phyloP scores from a whole-genome alignment of 2,797 vertebrate genomes.

The Esox lucius region DNA sequence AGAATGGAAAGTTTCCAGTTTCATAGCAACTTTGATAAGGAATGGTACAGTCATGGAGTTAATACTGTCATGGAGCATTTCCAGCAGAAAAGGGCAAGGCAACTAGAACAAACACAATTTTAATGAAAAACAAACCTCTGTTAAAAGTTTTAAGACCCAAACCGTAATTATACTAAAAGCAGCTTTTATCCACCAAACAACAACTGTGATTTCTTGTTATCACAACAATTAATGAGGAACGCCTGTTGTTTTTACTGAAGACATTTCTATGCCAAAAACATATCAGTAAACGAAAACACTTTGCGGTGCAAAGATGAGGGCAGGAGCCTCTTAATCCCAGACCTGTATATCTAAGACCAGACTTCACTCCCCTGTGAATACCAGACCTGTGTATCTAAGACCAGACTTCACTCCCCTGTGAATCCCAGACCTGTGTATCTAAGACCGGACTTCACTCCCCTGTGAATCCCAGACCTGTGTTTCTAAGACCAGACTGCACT shows the following conservation, averaged over 20 bases:
- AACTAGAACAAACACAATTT: neutral
- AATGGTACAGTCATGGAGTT: neutral
- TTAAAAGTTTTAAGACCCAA: constrained; percentile 5
- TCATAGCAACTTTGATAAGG: constrained; percentile 8
- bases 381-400: no score
- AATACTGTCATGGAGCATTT: neutral
- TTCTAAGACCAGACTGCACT: no score
- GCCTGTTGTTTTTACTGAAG: neutral
- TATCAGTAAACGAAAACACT: neutral
- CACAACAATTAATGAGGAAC: constrained; percentile 7
- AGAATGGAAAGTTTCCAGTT: neutral
- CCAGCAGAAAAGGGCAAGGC: neutral
- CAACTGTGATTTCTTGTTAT: constrained; percentile 9
- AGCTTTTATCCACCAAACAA: neutral
- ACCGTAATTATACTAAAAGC: neutral
- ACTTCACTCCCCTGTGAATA: neutral
- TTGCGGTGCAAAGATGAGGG: neutral
- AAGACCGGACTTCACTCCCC: no score
- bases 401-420: no score
- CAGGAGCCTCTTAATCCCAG: neutral
- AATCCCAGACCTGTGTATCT: no score
- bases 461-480: no score
- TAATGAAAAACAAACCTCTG: constrained; percentile 10
- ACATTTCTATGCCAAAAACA: neutral
- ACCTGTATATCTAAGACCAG: neutral